Conservation (phyloP, 2,113 vertebrate species). For the Scatophagus argus region DNA sequence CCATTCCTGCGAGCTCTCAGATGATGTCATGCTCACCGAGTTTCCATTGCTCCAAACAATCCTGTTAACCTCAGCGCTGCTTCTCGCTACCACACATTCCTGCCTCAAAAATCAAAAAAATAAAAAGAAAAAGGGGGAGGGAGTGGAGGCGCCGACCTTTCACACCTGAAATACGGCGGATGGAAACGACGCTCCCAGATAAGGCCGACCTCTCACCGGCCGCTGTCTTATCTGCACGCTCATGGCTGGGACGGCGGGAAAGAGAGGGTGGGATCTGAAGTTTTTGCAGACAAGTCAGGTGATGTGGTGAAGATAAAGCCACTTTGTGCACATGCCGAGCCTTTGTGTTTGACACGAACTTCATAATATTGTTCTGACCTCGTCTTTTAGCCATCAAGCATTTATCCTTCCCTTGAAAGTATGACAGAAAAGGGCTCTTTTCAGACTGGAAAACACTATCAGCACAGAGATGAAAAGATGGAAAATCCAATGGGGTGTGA, state of each 20-base stretch:
- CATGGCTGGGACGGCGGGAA: conserved; percentile 15
- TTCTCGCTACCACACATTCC: conserved; percentile 64
- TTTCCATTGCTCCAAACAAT: conserved; percentile 78
- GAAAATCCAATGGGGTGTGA: conserved; percentile 45
- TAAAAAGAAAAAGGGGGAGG: neutral
- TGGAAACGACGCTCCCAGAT: conserved; percentile 42
- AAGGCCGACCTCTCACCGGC: conserved; percentile 27
- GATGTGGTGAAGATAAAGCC: conserved; percentile 57
- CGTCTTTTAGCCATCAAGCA: conserved; percentile 27
- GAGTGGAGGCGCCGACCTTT: conserved; percentile 38
- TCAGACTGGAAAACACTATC: conserved; percentile 38
- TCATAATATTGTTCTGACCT: conserved; percentile 82
- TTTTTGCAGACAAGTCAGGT: conserved; percentile 47
- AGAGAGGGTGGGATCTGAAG: neutral
- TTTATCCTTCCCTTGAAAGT: conserved; percentile 55
- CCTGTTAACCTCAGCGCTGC: conserved; percentile 72
- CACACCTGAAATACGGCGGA: conserved; percentile 47
- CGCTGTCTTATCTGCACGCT: conserved; percentile 38
- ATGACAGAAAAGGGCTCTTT: conserved; percentile 11
- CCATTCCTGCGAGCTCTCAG: conserved; percentile 72
- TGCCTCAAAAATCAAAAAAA: conserved; percentile 15
- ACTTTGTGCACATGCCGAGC: conserved; percentile 13
- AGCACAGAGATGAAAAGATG: conserved; percentile 37
- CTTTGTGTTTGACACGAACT: conserved; percentile 65
- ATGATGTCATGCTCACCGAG: conserved; percentile 79